These are phyloP conservation scores for Diacarnus erythraeanus DNA, from an alignment of 37 sponge, comb jelly and placozoan species.

Conservation along the genomic window DNA sequence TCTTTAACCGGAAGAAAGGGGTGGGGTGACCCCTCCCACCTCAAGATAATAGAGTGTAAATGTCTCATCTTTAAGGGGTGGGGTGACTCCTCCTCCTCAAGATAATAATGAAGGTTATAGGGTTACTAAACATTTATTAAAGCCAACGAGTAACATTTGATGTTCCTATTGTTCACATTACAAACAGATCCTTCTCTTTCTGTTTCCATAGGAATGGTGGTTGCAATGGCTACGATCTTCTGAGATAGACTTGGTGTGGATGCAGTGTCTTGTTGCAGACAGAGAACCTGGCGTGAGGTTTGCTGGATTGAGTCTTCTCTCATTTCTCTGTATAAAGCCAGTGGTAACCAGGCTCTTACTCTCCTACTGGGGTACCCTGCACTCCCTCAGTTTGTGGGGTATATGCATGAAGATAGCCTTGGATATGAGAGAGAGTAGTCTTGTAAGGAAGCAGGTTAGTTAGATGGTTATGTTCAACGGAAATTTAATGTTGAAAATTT, in stretches of 20 bases:
- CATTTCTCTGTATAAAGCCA: slow-evolving; percentile 19
- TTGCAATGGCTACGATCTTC: slow-evolving; percentile 27
- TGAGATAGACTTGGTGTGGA: slow-evolving; percentile 27
- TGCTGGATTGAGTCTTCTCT: slow-evolving; percentile 44
- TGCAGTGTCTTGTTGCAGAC: slow-evolving; percentile 30
- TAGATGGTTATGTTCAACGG: too few relatives aligned
- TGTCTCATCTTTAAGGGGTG: too few relatives aligned
- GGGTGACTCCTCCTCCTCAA: too few relatives aligned
- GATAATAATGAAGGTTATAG: too few relatives aligned
- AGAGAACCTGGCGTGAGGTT: slow-evolving; percentile 54
- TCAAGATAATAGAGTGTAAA: too few relatives aligned
- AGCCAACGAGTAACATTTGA: too few relatives aligned
- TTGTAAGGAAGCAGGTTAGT: slow-evolving; percentile 62
- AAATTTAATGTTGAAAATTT: not conserved
- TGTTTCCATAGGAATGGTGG: slow-evolving; percentile 41
- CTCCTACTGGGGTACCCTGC: not conserved
- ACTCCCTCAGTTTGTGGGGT: slow-evolving; percentile 59
- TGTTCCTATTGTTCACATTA: too few relatives aligned
- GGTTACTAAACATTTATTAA: too few relatives aligned
- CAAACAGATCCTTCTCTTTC: too few relatives aligned
- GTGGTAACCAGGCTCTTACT: slow-evolving; percentile 10
- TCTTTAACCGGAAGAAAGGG: too few relatives aligned
- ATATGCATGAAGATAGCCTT: slow-evolving; percentile 33
- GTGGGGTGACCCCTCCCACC: too few relatives aligned
- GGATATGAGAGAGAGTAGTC: not conserved